Evolutionary conservation across 1,140 invertebrate species (phyloP).

Genomic region (Anadara kagoshimensis): DNA sequence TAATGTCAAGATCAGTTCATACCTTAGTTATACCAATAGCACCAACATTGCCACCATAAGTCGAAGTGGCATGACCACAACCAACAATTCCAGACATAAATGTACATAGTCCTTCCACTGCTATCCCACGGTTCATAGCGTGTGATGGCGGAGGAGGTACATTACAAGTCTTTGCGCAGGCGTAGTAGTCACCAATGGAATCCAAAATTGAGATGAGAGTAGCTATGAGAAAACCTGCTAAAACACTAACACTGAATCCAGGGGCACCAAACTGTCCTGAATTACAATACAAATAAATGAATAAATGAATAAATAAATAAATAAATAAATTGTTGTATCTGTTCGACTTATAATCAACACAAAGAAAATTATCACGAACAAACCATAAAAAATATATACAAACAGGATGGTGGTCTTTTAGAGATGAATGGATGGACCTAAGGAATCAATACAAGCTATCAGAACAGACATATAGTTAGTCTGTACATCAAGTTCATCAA

Average conservation of each 20-base stretch:
- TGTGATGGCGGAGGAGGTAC: slow-evolving; percentile 63
- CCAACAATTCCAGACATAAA: slow-evolving; percentile 88
- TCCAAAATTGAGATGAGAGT: slow-evolving; percentile 64
- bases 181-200: slow-evolving; percentile 69
- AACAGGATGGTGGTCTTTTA: neutral
- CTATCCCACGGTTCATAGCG: slow-evolving; percentile 80
- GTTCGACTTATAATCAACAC: neutral
- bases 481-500: no score
- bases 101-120: slow-evolving; percentile 88
- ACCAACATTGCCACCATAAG: slow-evolving; percentile 88
- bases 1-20: no score
- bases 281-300: neutral
- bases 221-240: slow-evolving; percentile 60
- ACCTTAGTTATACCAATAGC: slow-evolving; percentile 84
- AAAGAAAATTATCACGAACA: neutral
- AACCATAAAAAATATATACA: neutral
- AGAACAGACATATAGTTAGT: no score
- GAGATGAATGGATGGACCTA: no score
- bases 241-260: slow-evolving; percentile 48
- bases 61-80: slow-evolving; percentile 89
- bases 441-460: no score
- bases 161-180: slow-evolving; percentile 63
- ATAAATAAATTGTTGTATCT: neutral
- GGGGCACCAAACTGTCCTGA: slow-evolving; percentile 60
- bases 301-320: no score